Evolutionary conservation across 2,113 vertebrate genomes (phyloP), one percentile per base, ranked within the genome.

Genomic region (Rynchops niger): DNA sequence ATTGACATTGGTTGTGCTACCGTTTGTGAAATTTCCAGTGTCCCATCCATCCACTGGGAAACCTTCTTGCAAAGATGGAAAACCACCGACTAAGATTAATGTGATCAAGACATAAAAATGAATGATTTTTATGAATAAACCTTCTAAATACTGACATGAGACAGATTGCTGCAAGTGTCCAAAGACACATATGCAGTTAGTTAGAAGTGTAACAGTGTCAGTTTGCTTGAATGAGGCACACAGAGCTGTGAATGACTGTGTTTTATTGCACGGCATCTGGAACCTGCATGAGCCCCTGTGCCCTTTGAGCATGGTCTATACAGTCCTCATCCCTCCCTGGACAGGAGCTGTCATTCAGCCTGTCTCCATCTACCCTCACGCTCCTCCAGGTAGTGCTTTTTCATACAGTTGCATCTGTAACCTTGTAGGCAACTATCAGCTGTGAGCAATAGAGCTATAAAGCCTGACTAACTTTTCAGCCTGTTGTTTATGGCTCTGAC

Each of bases 171-270:
- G 2, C 30, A 1, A 14, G 2, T 42, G 29, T 82, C 55, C n/a
- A 23, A 89, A 84, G 58, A 36, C 6, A 36, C 30, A 6, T 2
- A 9, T 0, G 1, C 11, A 6, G 1, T 40, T 26, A 79, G n/a
- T 55, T 61, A 9, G 16, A 56, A 32, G 53, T 1, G 8, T 25
- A 22, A 15, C 55, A 5, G 3, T 36, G 49, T 34, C 55, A 42
- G 25, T 49, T 66, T 50, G 30, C 45, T 62, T 3, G 34, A 20
- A 43, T 2, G 36, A 22, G 34, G 45, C 21, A 11, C 0, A 1
- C 15, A 3, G 15, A n/a, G 47, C 61, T 82, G 52, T 9, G 6
- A 1, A 0, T 5, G 56, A 11, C 9, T 25, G 9, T 1, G 1
- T 58, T 90, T 76, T 47, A 52, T 9, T 56, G 58, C 80, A 14